Evolutionary conservation across 2,888 invertebrate genomes (phyloP).

Genomic region (Aleiodes testaceus): DNA sequence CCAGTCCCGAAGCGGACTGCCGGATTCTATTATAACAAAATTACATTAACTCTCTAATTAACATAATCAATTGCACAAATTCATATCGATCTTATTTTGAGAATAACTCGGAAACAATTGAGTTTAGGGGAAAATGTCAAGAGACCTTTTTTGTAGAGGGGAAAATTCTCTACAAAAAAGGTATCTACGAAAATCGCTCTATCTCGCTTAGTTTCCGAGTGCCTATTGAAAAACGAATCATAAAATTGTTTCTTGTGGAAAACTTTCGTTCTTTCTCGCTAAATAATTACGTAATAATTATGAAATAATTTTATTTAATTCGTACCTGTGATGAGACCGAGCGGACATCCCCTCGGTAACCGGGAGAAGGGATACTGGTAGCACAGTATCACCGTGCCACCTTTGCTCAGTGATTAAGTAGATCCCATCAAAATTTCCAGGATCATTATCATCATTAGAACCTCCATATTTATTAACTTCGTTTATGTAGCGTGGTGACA

Average conservation of each 20-base stretch:
- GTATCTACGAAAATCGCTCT: too few species aligned
- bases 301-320: too few species aligned
- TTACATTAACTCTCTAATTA: too few species aligned
- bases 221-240: too few species aligned
- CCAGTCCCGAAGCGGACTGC: constrained; percentile 72
- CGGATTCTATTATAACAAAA: constrained; percentile 62
- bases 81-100: too few species aligned
- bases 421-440: constrained; percentile 59
- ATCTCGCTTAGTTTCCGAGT: background rate
- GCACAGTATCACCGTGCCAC: constrained; percentile 65
- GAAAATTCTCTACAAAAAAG: too few species aligned
- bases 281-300: background rate
- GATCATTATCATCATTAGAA: constrained; percentile 56
- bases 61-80: background rate
- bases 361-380: constrained; percentile 64
- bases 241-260: too few species aligned
- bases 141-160: too few species aligned
- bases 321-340: constrained; percentile 69
- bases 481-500: constrained; percentile 59
- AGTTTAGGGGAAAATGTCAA: too few species aligned
- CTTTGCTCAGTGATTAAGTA: constrained; percentile 63
- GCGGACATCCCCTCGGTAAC: constrained; percentile 71
- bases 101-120: background rate
- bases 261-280: background rate
- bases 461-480: constrained; percentile 58